phyloP scores from a whole-genome alignment of 2,888 invertebrate species.

The Drosophila monieri region DNA sequence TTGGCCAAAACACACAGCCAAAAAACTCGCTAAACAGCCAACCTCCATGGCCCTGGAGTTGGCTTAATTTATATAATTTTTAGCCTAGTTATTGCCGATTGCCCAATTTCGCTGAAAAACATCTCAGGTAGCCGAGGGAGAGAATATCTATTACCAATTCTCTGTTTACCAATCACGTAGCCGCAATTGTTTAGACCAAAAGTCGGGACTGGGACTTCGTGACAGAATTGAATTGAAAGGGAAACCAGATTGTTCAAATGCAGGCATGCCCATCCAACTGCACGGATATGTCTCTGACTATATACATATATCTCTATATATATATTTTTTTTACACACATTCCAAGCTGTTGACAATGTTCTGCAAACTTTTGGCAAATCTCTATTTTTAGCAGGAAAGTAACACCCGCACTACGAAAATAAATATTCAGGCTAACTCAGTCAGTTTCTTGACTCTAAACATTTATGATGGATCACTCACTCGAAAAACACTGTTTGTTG shows the following conservation, averaged over 20 bases:
- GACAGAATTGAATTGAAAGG: slow-evolving; percentile 67
- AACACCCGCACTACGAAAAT: slow-evolving; percentile 11
- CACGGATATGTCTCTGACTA: not conserved
- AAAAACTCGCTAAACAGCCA: not conserved
- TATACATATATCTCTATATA: not conserved
- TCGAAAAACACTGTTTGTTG: not conserved
- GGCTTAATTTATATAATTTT: slow-evolving; percentile 1
- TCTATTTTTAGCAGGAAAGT: slow-evolving; percentile 27
- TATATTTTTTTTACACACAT: slow-evolving; percentile 19
- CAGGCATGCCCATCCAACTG: slow-evolving; percentile 1
- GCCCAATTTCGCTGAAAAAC: no score
- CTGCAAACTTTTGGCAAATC: slow-evolving; percentile 17
- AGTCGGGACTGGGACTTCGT: slow-evolving; percentile 42
- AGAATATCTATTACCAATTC: not conserved
- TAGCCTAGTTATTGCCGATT: not conserved
- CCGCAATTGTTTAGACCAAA: not conserved
- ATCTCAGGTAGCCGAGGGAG: no score
- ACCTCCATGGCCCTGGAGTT: slow-evolving; percentile 17
- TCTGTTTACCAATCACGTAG: slow-evolving; percentile 3
- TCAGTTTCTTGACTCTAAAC: not conserved
- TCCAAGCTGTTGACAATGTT: slow-evolving; percentile 34
- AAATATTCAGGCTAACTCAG: not conserved
- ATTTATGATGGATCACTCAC: not conserved
- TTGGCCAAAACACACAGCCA: slow-evolving; percentile 4
- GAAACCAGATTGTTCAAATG: slow-evolving; percentile 53